Percentiles rank a stretch among this genome's conserved stretches.
These are phyloP conservation scores for Pachymerium ferrugineum DNA, from an alignment of 2,888 invertebrate genomes.

Conservation along the genomic window DNA sequence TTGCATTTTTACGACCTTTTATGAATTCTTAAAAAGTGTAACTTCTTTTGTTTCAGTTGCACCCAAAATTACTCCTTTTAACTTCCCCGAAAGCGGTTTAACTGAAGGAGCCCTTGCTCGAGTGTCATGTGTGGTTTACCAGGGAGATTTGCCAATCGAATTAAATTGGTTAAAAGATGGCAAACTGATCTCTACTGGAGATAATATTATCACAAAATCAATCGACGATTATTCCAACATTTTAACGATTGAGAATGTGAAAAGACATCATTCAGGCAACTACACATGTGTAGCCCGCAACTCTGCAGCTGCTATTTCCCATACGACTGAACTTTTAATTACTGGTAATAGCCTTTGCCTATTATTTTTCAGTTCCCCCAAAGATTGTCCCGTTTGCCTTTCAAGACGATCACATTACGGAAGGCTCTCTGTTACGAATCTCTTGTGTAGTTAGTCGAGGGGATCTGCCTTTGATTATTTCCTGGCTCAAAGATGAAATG, in stretches of 20 bases:
- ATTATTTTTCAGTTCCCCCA: conserved; percentile 32
- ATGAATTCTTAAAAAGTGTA: neutral
- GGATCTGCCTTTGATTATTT: conserved; percentile 23
- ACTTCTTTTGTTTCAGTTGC: conserved; percentile 15
- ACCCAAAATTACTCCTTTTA: conserved; percentile 55
- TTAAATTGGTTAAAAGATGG: conserved; percentile 52
- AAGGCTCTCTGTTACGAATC: conserved; percentile 12
- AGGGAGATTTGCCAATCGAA: conserved; percentile 43
- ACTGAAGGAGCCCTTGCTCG: conserved; percentile 53
- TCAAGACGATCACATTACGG: conserved; percentile 24
- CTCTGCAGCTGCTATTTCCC: neutral
- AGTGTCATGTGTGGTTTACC: conserved; percentile 47
- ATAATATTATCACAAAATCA: neutral
- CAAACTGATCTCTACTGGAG: neutral
- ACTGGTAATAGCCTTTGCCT: conserved; percentile 28
- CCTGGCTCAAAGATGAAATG: conserved; percentile 22
- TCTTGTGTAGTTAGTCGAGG: conserved; percentile 31
- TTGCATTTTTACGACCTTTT: too few relatives aligned
- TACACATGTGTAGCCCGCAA: conserved; percentile 28
- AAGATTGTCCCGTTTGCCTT: conserved; percentile 32
- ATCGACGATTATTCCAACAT: conserved; percentile 31
- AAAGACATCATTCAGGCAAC: conserved; percentile 23
- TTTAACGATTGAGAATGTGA: conserved; percentile 25
- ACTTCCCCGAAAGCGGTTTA: conserved; percentile 50
- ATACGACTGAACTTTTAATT: neutral